phyloP scores from a whole-genome alignment of 1,140 invertebrate genomes.

The Oncopodura yosiiana region DNA sequence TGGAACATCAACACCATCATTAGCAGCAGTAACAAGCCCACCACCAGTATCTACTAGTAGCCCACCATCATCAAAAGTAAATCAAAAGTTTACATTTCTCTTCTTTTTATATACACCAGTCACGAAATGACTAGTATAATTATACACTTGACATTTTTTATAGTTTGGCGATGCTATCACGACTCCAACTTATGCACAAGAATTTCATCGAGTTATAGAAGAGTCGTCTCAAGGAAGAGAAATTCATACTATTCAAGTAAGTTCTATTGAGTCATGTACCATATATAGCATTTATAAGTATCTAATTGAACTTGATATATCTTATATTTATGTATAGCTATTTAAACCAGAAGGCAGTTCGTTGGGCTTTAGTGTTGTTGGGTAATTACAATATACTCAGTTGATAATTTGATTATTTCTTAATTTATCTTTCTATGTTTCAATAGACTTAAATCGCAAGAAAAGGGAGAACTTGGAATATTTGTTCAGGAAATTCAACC shows the following conservation, averaged over 20 bases:
- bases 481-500: slow-evolving; percentile 68
- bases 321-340: slow-evolving; percentile 43
- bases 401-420: too few relatives aligned
- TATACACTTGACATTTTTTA: background rate
- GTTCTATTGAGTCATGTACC: too few relatives aligned
- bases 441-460: slow-evolving; percentile 56
- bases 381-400: too few relatives aligned
- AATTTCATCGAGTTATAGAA: slow-evolving; percentile 55
- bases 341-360: slow-evolving; percentile 61
- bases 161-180: slow-evolving; percentile 43
- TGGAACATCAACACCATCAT: slow-evolving; percentile 9
- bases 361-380: slow-evolving; percentile 68
- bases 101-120: background rate
- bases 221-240: slow-evolving; percentile 53
- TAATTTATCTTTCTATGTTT: too few relatives aligned
- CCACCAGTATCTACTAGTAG: slow-evolving; percentile 39
- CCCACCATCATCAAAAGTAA: slow-evolving; percentile 42
- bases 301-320: slow-evolving; percentile 21
- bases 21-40: slow-evolving; percentile 2
- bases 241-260: slow-evolving; percentile 50
- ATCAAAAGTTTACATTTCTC: background rate
- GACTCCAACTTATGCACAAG: slow-evolving; percentile 51
- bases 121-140: background rate
- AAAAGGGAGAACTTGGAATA: slow-evolving; percentile 62
- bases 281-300: slow-evolving; percentile 11